Conservation (phyloP, 37 sponge, comb jelly and placozoan genomes). For the Amphimedon queenslandica region DNA sequence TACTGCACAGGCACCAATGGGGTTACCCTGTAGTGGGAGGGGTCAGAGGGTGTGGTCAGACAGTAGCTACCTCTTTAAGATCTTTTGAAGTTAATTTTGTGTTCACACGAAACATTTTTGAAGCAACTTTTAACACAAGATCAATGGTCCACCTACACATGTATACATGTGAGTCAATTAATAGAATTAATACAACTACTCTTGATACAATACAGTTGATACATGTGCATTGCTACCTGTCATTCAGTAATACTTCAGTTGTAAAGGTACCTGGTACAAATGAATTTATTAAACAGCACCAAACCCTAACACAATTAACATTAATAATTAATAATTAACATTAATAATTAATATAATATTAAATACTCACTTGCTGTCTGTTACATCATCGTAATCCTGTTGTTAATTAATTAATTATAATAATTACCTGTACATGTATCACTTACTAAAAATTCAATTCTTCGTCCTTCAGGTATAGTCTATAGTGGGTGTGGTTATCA, state of each 20-base stretch:
- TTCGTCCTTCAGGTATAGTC: slow-evolving; percentile 43
- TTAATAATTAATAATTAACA: neutral
- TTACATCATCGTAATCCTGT: slow-evolving; percentile 26
- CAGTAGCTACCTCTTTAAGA: slow-evolving; percentile 30
- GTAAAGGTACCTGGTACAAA: slow-evolving; percentile 81
- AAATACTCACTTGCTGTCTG: slow-evolving; percentile 34
- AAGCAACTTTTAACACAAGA: slow-evolving; percentile 49
- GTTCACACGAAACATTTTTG: slow-evolving; percentile 59
- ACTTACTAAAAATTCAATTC: slow-evolving; percentile 26
- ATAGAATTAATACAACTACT: neutral
- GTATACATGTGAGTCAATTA: neutral
- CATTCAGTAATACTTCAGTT: slow-evolving; percentile 79
- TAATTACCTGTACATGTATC: neutral
- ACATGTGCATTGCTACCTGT: slow-evolving; percentile 59
- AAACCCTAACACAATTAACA: slow-evolving; percentile 8
- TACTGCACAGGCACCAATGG: slow-evolving; percentile 44
- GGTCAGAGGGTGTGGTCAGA: neutral
- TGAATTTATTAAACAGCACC: slow-evolving; percentile 71
- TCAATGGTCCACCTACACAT: slow-evolving; percentile 78
- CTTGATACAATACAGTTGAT: neutral
- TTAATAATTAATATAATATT: no score
- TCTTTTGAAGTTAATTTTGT: slow-evolving; percentile 55
- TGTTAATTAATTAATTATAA: neutral
- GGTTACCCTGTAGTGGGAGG: slow-evolving; percentile 27
- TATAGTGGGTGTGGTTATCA: neutral